Conservation (phyloP, 1,140 invertebrate genomes). For the Sycobia sp. region DNA sequence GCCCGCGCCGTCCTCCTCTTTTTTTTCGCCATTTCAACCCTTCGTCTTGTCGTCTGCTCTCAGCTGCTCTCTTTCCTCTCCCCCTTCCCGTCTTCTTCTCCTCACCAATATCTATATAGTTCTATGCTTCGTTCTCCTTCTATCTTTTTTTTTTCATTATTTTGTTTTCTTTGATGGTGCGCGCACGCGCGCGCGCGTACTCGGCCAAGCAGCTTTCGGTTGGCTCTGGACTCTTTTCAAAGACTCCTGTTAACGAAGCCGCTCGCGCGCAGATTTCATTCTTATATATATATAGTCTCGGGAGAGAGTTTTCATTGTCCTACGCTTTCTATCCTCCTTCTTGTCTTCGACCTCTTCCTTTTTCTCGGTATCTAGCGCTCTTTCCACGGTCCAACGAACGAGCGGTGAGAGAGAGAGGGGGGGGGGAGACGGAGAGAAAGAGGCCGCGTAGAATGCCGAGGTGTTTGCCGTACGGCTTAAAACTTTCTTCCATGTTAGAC, state of each 20-base stretch:
- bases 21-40: constrained; percentile 26
- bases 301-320: constrained; percentile 10
- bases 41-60: too few relatives aligned
- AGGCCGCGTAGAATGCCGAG: too few relatives aligned
- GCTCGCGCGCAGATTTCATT: too few relatives aligned
- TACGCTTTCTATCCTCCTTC: background rate
- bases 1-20: background rate
- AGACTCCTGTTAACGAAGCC: constrained; percentile 29
- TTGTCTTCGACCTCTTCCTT: background rate
- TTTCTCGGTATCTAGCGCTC: too few relatives aligned
- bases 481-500: too few relatives aligned
- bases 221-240: too few relatives aligned
- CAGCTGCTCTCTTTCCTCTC: background rate
- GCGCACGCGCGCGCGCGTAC: background rate
- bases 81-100: background rate
- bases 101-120: background rate
- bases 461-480: too few relatives aligned
- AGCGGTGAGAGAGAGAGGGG: too few relatives aligned
- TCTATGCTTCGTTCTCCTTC: background rate
- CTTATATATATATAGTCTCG: constrained; percentile 7
- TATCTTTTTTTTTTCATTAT: constrained; percentile 34
- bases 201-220: too few relatives aligned
- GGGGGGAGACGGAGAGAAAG: too few relatives aligned
- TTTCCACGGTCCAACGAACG: too few relatives aligned
- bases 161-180: constrained; percentile 20